Evolutionary conservation across 1,140 invertebrate species (phyloP).

Genomic region (Drosophila elegans): DNA sequence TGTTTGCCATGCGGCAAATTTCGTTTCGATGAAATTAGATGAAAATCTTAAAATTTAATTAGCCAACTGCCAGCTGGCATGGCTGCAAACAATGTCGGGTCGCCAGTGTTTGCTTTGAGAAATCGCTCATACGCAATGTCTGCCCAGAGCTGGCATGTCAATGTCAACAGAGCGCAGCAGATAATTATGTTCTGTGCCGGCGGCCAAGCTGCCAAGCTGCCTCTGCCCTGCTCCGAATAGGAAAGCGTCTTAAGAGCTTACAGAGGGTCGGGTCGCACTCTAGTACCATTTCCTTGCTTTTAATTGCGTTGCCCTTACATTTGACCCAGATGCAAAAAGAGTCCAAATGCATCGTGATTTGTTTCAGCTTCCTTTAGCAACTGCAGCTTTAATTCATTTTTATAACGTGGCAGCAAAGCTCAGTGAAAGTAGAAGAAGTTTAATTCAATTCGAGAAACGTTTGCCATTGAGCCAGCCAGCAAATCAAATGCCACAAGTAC

Average conservation of each 20-base stretch:
- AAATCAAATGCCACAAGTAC: constrained; percentile 64
- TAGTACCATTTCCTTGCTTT: constrained; percentile 9
- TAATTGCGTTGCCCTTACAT: constrained; percentile 39
- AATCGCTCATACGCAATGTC: constrained; percentile 71
- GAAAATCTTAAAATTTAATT: constrained; percentile 73
- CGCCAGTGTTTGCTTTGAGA: constrained; percentile 25
- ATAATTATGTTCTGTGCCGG: constrained; percentile 62
- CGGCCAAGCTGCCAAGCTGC: constrained; percentile 38
- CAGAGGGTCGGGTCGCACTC: constrained; percentile 18
- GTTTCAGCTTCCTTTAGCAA: constrained; percentile 45
- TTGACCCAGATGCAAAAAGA: constrained; percentile 51
- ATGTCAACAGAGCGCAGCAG: constrained; percentile 67
- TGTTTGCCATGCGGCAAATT: constrained; percentile 52
- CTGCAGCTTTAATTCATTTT: constrained; percentile 28
- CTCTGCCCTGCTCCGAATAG: constrained; percentile 70
- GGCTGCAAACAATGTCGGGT: neutral
- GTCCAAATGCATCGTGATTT: constrained; percentile 20
- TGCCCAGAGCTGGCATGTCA: constrained; percentile 55
- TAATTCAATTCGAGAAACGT: constrained; percentile 29
- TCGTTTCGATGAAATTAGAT: constrained; percentile 63
- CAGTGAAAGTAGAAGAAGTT: neutral
- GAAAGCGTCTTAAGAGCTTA: constrained; percentile 71
- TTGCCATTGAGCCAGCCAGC: constrained; percentile 26
- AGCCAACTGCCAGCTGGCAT: constrained; percentile 54
- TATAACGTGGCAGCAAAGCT: neutral